Evolutionary conservation across 2,797 vertebrate species (phyloP).

Genomic region (Manis crassicaudata): DNA sequence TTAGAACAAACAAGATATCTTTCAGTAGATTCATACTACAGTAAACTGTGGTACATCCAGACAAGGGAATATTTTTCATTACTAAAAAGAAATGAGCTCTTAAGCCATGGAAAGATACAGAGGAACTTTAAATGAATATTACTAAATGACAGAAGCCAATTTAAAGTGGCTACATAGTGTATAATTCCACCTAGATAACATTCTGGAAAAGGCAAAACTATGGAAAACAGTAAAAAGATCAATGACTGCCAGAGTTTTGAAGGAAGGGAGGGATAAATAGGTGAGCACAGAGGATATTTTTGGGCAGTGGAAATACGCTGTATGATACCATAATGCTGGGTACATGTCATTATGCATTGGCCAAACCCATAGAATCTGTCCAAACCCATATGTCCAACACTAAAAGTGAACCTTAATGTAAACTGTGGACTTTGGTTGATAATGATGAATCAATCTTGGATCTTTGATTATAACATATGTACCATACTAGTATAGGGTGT

Average conservation of each 20-base stretch:
- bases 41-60: neutral
- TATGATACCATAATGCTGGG: neutral
- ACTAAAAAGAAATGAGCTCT: conserved; percentile 9
- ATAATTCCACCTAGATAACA: neutral
- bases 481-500: neutral
- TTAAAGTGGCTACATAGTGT: neutral
- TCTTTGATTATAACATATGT: neutral
- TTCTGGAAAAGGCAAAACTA: neutral
- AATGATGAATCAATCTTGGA: neutral
- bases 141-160: neutral
- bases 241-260: neutral
- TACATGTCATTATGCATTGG: neutral
- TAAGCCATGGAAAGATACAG: neutral
- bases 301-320: neutral
- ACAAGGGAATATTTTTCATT: neutral
- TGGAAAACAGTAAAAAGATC: neutral
- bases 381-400: neutral
- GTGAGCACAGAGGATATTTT: neutral
- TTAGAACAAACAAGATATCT: neutral
- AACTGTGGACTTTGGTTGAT: neutral
- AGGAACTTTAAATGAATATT: neutral
- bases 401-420: neutral
- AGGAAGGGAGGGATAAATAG: neutral
- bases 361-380: neutral
- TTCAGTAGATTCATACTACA: neutral